These are phyloP conservation scores for Falcunculus frontatus DNA, from an alignment of 2,113 vertebrate genomes.

Conservation along the genomic window DNA sequence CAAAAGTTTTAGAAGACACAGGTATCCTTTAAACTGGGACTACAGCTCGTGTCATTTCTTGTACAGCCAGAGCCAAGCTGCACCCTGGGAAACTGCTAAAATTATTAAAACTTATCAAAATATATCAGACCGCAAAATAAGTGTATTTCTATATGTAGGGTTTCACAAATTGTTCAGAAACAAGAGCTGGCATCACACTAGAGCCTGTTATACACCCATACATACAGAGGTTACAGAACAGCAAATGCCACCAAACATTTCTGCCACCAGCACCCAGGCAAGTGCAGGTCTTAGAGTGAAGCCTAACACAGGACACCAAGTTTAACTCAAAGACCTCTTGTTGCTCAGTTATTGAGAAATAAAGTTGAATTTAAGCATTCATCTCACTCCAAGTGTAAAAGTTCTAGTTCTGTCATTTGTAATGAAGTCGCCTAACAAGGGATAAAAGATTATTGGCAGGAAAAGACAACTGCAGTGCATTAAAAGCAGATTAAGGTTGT, in stretches of 20 bases:
- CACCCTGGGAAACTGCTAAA: not conserved
- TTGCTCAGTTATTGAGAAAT: not conserved
- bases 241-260: not conserved
- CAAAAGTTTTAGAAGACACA: not conserved
- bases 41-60: not conserved
- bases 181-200: not conserved
- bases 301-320: not conserved
- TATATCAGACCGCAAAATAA: not conserved
- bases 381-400: not conserved
- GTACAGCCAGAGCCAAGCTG: not conserved
- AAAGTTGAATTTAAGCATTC: not conserved
- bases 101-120: not conserved
- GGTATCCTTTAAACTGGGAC: not conserved
- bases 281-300: not conserved
- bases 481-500: conserved; percentile 77
- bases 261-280: not conserved
- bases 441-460: conserved; percentile 71
- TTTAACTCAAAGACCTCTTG: not conserved
- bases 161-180: not conserved
- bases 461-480: conserved; percentile 68
- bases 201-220: not conserved
- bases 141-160: accelerated
- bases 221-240: not conserved
- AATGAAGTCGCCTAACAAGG: conserved; percentile 67
- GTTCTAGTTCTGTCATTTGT: conserved; percentile 43